These are phyloP conservation scores for Varecia variegata DNA, from an alignment of 2,797 vertebrate genomes.

Conservation along the genomic window DNA sequence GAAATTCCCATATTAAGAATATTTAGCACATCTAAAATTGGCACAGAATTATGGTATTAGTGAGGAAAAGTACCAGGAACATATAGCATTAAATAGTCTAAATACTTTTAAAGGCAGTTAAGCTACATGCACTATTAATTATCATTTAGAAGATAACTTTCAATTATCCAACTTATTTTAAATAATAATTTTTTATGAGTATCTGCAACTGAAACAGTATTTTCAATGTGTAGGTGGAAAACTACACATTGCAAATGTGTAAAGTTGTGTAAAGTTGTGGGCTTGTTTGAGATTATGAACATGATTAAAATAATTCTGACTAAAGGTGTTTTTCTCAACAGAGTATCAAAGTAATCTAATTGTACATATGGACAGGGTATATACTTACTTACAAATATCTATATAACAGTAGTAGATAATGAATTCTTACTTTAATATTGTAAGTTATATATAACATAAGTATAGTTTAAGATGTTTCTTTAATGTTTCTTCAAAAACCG, in stretches of 20 bases:
- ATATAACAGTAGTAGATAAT: not conserved
- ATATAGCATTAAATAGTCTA: not conserved
- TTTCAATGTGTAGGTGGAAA: constrained; percentile 40
- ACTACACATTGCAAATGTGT: not conserved
- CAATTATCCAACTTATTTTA: constrained; percentile 45
- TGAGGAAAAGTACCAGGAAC: constrained; percentile 17
- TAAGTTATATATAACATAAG: not conserved
- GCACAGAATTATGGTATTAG: constrained; percentile 1
- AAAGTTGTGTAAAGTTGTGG: not conserved
- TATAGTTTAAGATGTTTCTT: constrained; percentile 6
- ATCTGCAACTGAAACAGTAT: constrained; percentile 18
- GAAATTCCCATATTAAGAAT: constrained; percentile 17
- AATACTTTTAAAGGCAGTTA: constrained; percentile 6
- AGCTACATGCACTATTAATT: not conserved
- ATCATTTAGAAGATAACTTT: constrained; percentile 49
- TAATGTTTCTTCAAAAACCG: not conserved
- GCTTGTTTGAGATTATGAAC: constrained; percentile 16
- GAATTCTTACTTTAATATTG: constrained; percentile 16
- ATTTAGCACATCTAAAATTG: constrained; percentile 15
- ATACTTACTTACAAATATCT: constrained; percentile 39
- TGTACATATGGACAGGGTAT: constrained; percentile 1
- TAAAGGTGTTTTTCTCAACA: constrained; percentile 30
- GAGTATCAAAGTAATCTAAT: constrained; percentile 33
- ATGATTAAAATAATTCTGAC: constrained; percentile 15
- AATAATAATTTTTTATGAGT: constrained; percentile 17